These are phyloP conservation scores for Eclectus roratus DNA, from an alignment of 2,113 vertebrate species.

Conservation along the genomic window DNA sequence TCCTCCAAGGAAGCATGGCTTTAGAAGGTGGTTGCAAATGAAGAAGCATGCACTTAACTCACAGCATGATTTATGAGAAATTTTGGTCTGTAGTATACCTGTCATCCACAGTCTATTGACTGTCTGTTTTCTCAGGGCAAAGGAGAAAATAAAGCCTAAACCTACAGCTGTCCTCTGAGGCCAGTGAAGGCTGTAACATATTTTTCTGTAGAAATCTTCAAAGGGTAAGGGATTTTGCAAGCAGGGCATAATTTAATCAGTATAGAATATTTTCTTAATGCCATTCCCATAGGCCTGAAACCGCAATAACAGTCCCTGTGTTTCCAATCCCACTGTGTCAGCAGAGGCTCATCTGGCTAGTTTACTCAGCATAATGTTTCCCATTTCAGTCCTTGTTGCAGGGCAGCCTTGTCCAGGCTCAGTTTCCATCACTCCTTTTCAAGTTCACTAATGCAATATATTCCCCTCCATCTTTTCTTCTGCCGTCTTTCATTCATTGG, in stretches of 20 bases:
- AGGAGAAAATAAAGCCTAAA: constrained; percentile 1
- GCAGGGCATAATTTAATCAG: neutral
- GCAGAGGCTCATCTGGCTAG: neutral
- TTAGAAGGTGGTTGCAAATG: neutral
- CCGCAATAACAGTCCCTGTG: neutral
- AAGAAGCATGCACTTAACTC: neutral
- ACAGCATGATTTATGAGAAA: neutral
- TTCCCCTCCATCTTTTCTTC: neutral
- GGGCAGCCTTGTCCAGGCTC: neutral
- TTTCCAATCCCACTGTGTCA: neutral
- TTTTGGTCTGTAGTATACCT: neutral
- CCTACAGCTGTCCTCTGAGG: neutral
- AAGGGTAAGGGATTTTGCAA: neutral
- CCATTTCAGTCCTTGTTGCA: neutral
- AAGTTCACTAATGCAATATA: neutral
- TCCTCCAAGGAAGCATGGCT: neutral
- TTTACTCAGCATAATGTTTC: neutral
- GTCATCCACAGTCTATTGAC: neutral
- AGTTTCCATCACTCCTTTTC: neutral
- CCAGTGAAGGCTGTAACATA: neutral
- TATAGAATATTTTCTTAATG: neutral
- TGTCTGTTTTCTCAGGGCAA: neutral
- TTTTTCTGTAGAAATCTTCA: neutral
- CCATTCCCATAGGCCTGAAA: neutral
- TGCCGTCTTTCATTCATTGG: neutral